Conservation (phyloP, 2,113 vertebrate genomes). For the Poeciliopsis turrubarensis region DNA sequence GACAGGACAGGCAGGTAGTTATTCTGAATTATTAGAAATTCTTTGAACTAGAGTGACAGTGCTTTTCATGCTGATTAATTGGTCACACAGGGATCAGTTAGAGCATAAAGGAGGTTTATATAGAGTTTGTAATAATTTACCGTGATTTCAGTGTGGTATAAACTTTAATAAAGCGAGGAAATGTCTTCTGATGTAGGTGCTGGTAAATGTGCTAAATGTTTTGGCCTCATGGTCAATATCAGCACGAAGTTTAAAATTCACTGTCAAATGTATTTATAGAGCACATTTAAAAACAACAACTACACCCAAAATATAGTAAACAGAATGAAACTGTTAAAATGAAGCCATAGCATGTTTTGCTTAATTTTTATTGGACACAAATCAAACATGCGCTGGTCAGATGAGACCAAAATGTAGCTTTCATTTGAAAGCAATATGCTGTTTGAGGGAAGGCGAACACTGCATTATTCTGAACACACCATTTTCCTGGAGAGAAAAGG, state of each 20-base stretch:
- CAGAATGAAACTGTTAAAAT: neutral
- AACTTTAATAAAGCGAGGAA: constrained; percentile 32
- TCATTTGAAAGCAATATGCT: neutral
- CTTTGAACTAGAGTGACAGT: constrained; percentile 62
- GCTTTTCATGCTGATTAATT: constrained; percentile 73
- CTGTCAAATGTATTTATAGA: too few relatives aligned
- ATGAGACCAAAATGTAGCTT: neutral
- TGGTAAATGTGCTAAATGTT: constrained; percentile 22
- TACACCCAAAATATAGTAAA: too few relatives aligned
- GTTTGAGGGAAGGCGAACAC: neutral
- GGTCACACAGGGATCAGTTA: constrained; percentile 70
- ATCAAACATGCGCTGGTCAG: neutral
- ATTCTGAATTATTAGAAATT: constrained; percentile 68
- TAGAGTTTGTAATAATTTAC: constrained; percentile 60
- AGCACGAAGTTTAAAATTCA: constrained; percentile 26
- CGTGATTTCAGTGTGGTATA: constrained; percentile 37
- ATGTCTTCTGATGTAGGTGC: constrained; percentile 13
- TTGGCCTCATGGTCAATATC: constrained; percentile 10
- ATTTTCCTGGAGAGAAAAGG: too few relatives aligned
- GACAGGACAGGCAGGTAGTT: constrained; percentile 65
- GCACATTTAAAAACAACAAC: too few relatives aligned
- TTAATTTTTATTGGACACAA: neutral
- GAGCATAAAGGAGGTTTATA: constrained; percentile 57
- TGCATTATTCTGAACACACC: too few relatives aligned
- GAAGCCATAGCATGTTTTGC: neutral